A percentile compares a stretch with the other conserved stretches of the same genome.
Conservation (phyloP, 2,888 invertebrate species). For the Scaptomyza tumidula region DNA sequence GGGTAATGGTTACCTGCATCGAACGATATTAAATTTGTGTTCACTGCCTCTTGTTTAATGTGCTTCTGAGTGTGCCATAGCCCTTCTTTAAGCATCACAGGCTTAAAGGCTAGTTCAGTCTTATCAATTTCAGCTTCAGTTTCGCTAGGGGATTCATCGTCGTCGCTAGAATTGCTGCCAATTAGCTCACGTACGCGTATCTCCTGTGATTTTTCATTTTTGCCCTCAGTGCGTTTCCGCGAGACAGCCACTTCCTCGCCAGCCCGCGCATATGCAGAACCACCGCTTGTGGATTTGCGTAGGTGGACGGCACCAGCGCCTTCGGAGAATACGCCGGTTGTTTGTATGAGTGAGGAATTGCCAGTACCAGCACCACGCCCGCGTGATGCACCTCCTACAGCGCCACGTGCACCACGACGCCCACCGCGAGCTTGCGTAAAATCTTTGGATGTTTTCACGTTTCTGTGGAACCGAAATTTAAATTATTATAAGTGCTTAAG, state of each 20-base stretch:
- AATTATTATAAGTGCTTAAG: background rate
- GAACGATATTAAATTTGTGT: slow-evolving; percentile 2
- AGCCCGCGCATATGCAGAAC: slow-evolving; percentile 64
- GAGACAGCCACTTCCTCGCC: slow-evolving; percentile 71
- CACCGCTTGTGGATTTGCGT: slow-evolving; percentile 65
- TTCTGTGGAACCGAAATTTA: slow-evolving; percentile 65
- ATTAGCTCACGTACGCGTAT: slow-evolving; percentile 75
- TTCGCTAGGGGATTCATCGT: slow-evolving; percentile 58
- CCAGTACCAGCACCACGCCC: slow-evolving; percentile 72
- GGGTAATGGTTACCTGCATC: slow-evolving; percentile 25
- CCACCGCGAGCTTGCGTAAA: slow-evolving; percentile 72
- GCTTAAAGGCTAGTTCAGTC: slow-evolving; percentile 78
- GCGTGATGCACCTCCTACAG: slow-evolving; percentile 55
- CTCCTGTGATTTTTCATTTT: slow-evolving; percentile 76
- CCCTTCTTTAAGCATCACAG: slow-evolving; percentile 81
- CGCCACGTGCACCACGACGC: slow-evolving; percentile 67
- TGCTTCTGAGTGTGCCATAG: slow-evolving; percentile 54
- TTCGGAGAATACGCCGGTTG: slow-evolving; percentile 83
- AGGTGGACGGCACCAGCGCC: slow-evolving; percentile 81
- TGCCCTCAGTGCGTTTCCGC: slow-evolving; percentile 74
- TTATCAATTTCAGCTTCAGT: slow-evolving; percentile 72
- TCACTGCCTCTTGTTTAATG: slow-evolving; percentile 25
- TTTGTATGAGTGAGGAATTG: slow-evolving; percentile 81
- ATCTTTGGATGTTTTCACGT: slow-evolving; percentile 84
- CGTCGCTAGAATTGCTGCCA: slow-evolving; percentile 62